These are phyloP conservation scores for Halictus quadricinctus DNA, from an alignment of 2,888 invertebrate species.

Conservation along the genomic window DNA sequence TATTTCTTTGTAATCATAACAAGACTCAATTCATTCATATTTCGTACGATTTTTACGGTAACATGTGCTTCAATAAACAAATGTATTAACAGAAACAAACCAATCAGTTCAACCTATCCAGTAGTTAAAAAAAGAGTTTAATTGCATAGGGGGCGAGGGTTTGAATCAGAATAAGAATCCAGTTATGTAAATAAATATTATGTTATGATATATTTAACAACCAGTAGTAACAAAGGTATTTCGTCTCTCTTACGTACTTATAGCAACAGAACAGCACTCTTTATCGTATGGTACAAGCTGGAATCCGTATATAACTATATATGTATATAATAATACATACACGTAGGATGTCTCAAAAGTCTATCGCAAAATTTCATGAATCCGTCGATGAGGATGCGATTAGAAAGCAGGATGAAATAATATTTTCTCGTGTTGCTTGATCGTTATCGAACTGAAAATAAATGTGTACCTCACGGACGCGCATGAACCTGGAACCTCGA, in stretches of 20 bases:
- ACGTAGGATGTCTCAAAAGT: slow-evolving; percentile 54
- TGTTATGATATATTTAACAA: slow-evolving; percentile 77
- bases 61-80: too few species aligned
- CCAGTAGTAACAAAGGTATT: slow-evolving; percentile 79
- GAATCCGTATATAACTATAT: slow-evolving; percentile 60
- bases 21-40: too few species aligned
- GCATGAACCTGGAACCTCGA: slow-evolving; percentile 1
- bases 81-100: too few species aligned
- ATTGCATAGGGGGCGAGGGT: neutral
- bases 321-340: slow-evolving; percentile 54
- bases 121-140: neutral
- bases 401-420: slow-evolving; percentile 5
- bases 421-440: neutral
- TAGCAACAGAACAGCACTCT: slow-evolving; percentile 73
- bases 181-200: slow-evolving; percentile 69
- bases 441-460: neutral
- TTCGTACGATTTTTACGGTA: too few species aligned
- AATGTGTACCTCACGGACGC: neutral
- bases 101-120: too few species aligned
- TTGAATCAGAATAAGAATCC: slow-evolving; percentile 12
- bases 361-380: slow-evolving; percentile 38
- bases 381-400: neutral
- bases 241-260: slow-evolving; percentile 73
- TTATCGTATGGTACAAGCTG: slow-evolving; percentile 67
- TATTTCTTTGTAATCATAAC: too few species aligned